These are phyloP conservation scores for Tachysurus fulvidraco DNA, from an alignment of 2,113 vertebrate genomes.

Conservation along the genomic window DNA sequence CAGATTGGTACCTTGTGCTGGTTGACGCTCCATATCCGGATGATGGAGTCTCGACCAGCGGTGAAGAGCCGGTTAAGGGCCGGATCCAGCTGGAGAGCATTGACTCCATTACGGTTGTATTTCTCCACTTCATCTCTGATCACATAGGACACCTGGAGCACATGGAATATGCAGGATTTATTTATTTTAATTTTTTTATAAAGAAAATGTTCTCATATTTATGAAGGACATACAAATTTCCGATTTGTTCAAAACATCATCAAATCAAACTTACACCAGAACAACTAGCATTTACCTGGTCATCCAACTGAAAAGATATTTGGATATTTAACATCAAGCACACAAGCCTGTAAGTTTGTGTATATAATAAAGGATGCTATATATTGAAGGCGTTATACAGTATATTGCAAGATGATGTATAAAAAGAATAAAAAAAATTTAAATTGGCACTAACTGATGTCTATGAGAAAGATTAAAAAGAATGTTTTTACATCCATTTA, in stretches of 20 bases:
- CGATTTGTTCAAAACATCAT: neutral
- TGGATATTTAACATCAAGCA: neutral
- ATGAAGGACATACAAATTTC: neutral
- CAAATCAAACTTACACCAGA: neutral
- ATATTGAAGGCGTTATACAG: too few species aligned
- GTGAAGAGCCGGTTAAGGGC: conserved; percentile 95
- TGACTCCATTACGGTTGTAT: conserved; percentile 95
- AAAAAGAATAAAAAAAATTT: too few species aligned
- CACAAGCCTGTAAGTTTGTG: neutral
- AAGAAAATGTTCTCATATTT: neutral
- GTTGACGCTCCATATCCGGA: conserved; percentile 98
- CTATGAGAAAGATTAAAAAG: too few species aligned
- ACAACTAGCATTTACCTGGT: neutral
- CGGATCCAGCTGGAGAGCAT: conserved; percentile 94
- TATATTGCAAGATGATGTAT: too few species aligned
- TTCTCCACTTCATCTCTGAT: conserved; percentile 99
- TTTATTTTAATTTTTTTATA: neutral
- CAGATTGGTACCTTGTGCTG: conserved; percentile 88
- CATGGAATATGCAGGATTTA: neutral
- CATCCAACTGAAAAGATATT: neutral
- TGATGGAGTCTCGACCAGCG: conserved; percentile 95
- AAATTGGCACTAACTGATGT: too few species aligned
- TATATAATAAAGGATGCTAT: too few species aligned
- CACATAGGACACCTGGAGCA: conserved; percentile 90
- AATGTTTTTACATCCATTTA: too few species aligned